phyloP scores from a whole-genome alignment of 2,888 invertebrate genomes.

The Pediacus dermestoides region DNA sequence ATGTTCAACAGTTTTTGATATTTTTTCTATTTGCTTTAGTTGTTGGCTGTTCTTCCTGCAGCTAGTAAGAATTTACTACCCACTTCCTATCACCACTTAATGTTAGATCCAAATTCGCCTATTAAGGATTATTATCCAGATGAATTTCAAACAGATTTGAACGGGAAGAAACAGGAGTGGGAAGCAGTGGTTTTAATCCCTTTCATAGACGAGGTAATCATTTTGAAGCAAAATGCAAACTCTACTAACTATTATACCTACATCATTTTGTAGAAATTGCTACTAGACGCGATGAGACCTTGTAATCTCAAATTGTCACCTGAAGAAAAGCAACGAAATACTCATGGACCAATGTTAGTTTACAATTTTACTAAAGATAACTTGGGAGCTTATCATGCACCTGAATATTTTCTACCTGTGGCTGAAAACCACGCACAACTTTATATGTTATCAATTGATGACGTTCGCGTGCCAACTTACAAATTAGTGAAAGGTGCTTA shows the following conservation, averaged over 20 bases:
- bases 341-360: conserved; percentile 82
- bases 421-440: conserved; percentile 57
- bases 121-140: conserved; percentile 88
- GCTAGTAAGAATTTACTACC: conserved; percentile 81
- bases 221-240: no score
- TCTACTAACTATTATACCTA: no score
- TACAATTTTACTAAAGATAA: conserved; percentile 64
- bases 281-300: conserved; percentile 73
- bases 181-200: conserved; percentile 92
- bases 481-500: conserved; percentile 68
- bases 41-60: conserved; percentile 83
- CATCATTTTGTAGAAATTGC: conserved; percentile 50
- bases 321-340: conserved; percentile 73
- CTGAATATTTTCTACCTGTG: conserved; percentile 62
- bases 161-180: conserved; percentile 96
- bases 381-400: conserved; percentile 58
- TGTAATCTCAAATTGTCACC: conserved; percentile 62
- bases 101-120: conserved; percentile 72
- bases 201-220: conserved; percentile 81
- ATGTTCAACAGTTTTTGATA: not conserved
- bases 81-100: conserved; percentile 69
- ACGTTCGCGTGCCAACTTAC: conserved; percentile 56
- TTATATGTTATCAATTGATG: conserved; percentile 53
- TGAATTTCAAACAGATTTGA: conserved; percentile 89
- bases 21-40: conserved; percentile 50